These are phyloP conservation scores for Drosophila neotestacea DNA, from an alignment of 2,888 invertebrate species.

Conservation along the genomic window DNA sequence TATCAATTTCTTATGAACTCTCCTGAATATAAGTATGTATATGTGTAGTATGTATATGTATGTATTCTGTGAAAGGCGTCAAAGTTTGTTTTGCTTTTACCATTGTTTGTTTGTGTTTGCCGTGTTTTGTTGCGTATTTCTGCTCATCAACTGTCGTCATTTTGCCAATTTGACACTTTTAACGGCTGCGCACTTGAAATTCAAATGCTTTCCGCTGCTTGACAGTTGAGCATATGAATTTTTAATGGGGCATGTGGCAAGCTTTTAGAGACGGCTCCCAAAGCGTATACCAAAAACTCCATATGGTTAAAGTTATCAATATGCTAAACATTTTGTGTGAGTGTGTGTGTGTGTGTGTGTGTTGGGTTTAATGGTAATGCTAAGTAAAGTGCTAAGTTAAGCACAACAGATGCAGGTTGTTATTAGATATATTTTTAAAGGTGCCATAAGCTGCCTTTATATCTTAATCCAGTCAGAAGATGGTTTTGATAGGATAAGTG, in stretches of 20 bases:
- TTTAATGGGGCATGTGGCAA: constrained; percentile 71
- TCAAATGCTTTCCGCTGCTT: constrained; percentile 64
- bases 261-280: constrained; percentile 42
- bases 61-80: constrained; percentile 41
- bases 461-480: background rate
- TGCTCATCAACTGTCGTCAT: constrained; percentile 50
- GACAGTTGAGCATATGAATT: constrained; percentile 76
- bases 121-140: constrained; percentile 9
- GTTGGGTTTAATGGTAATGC: constrained; percentile 42
- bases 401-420: constrained; percentile 35
- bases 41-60: background rate
- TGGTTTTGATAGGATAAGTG: background rate
- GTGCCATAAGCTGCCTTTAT: constrained; percentile 14
- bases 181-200: constrained; percentile 73
- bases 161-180: constrained; percentile 79
- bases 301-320: constrained; percentile 66
- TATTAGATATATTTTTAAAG: constrained; percentile 24
- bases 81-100: constrained; percentile 58
- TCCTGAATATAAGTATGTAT: constrained; percentile 19
- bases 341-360: constrained; percentile 9
- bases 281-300: constrained; percentile 37
- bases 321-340: constrained; percentile 61
- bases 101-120: constrained; percentile 27
- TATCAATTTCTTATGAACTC: constrained; percentile 76
- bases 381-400: constrained; percentile 39